A percentile compares a stretch with the other conserved stretches of the same genome.
These are phyloP conservation scores for Zeuzera pyrina DNA, from an alignment of 2,888 invertebrate genomes.

Conservation along the genomic window DNA sequence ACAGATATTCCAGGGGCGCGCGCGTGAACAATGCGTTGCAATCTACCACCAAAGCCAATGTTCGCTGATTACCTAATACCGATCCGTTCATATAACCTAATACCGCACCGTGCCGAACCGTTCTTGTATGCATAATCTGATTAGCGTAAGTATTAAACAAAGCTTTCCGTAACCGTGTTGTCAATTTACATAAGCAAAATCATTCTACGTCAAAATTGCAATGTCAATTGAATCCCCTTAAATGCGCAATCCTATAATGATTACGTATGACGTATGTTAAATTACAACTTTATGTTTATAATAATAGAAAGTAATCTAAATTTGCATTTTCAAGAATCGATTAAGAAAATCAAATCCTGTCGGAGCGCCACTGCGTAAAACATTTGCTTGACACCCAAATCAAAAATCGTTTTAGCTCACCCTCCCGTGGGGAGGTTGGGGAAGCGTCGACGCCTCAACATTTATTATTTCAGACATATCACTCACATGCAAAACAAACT, in stretches of 20 bases:
- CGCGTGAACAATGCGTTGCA: slow-evolving; percentile 65
- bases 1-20: slow-evolving; percentile 70
- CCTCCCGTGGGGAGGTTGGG: slow-evolving; percentile 48
- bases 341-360: slow-evolving; percentile 70
- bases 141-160: slow-evolving; percentile 66
- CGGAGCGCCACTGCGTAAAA: slow-evolving; percentile 66
- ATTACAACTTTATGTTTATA: no score
- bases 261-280: neutral
- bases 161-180: slow-evolving; percentile 50
- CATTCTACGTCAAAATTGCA: slow-evolving; percentile 15
- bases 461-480: slow-evolving; percentile 74
- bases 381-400: slow-evolving; percentile 73
- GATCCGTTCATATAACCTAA: slow-evolving; percentile 60
- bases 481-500: slow-evolving; percentile 74
- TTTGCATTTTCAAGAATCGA: slow-evolving; percentile 62
- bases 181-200: slow-evolving; percentile 46
- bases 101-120: slow-evolving; percentile 52
- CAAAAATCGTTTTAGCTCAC: slow-evolving; percentile 72
- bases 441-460: slow-evolving; percentile 71
- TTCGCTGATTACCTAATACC: slow-evolving; percentile 70
- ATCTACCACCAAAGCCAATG: slow-evolving; percentile 64
- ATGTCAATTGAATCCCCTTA: slow-evolving; percentile 31
- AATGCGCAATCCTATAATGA: slow-evolving; percentile 22
- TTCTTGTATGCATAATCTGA: slow-evolving; percentile 72
- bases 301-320: slow-evolving; percentile 24